Conservation (phyloP, 1,140 invertebrate species). For the Daktulosphaira vitifoliae region DNA sequence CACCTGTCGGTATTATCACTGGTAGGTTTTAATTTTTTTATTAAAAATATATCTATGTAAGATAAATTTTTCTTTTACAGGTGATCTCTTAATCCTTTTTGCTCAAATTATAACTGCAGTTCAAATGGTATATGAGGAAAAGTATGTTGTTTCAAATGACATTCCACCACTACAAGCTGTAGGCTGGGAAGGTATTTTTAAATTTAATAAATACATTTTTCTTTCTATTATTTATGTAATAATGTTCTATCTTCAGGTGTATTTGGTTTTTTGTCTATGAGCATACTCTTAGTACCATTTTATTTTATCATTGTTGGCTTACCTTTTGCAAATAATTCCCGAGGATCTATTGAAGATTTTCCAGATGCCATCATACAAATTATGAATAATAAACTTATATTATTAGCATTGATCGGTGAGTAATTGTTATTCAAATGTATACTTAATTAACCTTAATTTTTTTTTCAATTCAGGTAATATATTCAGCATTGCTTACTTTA, state of each 20-base stretch:
- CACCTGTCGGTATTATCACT: conserved; percentile 70
- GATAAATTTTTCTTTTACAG: no score
- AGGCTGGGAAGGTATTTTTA: conserved; percentile 73
- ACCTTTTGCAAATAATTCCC: conserved; percentile 67
- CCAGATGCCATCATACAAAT: conserved; percentile 78
- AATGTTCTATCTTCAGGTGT: conserved; percentile 49
- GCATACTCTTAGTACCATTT: conserved; percentile 67
- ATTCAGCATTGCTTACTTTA: conserved; percentile 91
- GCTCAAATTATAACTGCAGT: conserved; percentile 79
- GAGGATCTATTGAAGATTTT: conserved; percentile 73
- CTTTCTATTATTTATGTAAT: not conserved
- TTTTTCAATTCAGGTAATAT: conserved; percentile 59
- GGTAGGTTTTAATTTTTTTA: conserved; percentile 42
- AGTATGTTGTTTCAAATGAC: conserved; percentile 70
- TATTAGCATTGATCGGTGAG: conserved; percentile 57
- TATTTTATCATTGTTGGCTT: conserved; percentile 69
- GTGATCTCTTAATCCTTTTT: conserved; percentile 83
- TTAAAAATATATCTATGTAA: no score
- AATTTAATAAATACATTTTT: not conserved
- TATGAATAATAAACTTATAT: conserved; percentile 53
- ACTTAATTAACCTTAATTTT: not conserved
- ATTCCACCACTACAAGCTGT: conserved; percentile 78
- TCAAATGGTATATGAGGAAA: conserved; percentile 93
- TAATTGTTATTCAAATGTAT: not conserved
- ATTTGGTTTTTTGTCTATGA: conserved; percentile 74